Conservation (phyloP, 2,888 invertebrate species). For the Axea sp. region DNA sequence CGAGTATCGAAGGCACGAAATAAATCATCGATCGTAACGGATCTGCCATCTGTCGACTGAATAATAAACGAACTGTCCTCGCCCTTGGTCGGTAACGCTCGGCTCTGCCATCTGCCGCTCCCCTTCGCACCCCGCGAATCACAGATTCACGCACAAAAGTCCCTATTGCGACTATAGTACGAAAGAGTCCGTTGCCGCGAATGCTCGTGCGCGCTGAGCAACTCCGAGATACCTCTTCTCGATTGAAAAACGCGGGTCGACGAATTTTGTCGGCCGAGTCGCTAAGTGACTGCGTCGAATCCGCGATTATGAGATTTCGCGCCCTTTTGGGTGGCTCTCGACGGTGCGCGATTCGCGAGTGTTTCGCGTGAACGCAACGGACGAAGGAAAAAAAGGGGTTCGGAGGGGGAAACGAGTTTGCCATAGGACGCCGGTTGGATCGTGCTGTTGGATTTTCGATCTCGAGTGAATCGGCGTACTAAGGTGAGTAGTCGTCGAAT, state of each 20-base stretch:
- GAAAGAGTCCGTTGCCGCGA: constrained; percentile 57
- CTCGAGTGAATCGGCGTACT: constrained; percentile 16
- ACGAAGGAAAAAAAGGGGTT: constrained; percentile 29
- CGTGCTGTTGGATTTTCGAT: constrained; percentile 53
- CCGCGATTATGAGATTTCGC: constrained; percentile 57
- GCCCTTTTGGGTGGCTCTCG: constrained; percentile 41
- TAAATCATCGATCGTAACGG: too few species aligned
- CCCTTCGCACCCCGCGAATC: constrained; percentile 23
- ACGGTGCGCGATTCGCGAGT: constrained; percentile 38
- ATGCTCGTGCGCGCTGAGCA: constrained; percentile 44
- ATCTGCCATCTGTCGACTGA: constrained; percentile 2
- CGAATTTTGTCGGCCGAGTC: constrained; percentile 11
- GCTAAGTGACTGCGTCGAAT: constrained; percentile 40
- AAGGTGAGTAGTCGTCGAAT: constrained; percentile 33
- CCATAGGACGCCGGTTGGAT: constrained; percentile 58
- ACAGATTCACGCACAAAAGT: constrained; percentile 57
- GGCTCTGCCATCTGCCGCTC: constrained; percentile 44
- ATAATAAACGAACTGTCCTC: too few species aligned
- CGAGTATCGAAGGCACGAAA: too few species aligned
- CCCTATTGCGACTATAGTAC: constrained; percentile 58
- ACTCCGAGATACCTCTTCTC: not conserved
- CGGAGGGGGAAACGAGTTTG: constrained; percentile 57
- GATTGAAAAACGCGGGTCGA: constrained; percentile 24
- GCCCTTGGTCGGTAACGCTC: constrained; percentile 36
- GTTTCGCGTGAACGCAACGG: constrained; percentile 41